Evolutionary conservation across 2,797 vertebrate genomes (phyloP), one percentile per base, ranked within the genome.

Genomic region (Parauchenoglanis ngamensis): DNA sequence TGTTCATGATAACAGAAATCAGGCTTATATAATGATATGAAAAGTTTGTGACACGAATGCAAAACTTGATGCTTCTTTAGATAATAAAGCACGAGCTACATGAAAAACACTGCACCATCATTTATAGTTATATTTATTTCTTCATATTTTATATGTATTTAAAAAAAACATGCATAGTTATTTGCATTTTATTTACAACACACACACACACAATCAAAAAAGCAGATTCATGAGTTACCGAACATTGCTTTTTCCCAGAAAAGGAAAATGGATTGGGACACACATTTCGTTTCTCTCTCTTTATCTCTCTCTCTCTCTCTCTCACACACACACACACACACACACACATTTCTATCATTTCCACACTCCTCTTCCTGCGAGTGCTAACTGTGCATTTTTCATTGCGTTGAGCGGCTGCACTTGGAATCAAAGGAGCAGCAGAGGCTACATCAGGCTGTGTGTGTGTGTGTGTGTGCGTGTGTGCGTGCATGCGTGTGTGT

Each of bases 321-420:
- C 46, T 2, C 46, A 49, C 46, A 49, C 46, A 49, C 46, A 49
- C 46, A 7, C 46, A 7, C 46, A 49, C 46, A 49, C 4, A 90
- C 88, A 88, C 90, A 90, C 85, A 23, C 83, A 31, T 35, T 78
- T 61, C 31, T 8, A 61, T 46, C n/a, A 84, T 86, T 83, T 57
- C 84, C 73, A 81, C 56, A 67, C 76, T 90, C 90, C 90, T 78
- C 67, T 90, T 92, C 89, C 89, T 87, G 89, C 65, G 93, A 93
- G 90, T 95, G 94, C 94, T 91, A 93, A 94, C 92, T 92, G 91
- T 92, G 94, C 94, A 93, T 61, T 94, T 94, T 95, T 95, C 91
- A 94, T 94, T 93, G 90, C 92, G 90, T 91, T 88, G 91, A 93
- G 90, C 87, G 79, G 89, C 92, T 92, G 93, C 91, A 93, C 94